Conservation (phyloP, 37 sponge, comb jelly and placozoan species). For the Cladorhizidae sp. region DNA sequence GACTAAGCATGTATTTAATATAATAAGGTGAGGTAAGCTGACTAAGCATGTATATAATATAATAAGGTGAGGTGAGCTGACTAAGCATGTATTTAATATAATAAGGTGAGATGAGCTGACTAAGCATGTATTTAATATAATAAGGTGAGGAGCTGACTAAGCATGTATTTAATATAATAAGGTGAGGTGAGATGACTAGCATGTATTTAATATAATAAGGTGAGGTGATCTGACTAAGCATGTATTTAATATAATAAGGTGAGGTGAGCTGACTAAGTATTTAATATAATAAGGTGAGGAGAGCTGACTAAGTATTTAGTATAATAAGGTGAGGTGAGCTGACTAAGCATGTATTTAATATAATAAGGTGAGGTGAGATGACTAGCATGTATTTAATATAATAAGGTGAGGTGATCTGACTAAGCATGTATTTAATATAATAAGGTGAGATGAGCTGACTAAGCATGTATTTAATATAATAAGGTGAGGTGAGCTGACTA, state of each 20-base stretch:
- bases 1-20: not conserved
- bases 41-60: not conserved
- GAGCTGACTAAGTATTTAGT: too few species aligned
- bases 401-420: not conserved
- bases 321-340: not conserved
- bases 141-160: not conserved
- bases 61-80: not conserved
- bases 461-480: not conserved
- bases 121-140: not conserved
- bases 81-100: not conserved
- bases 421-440: not conserved
- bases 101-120: not conserved
- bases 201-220: not conserved
- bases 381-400: not conserved
- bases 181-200: not conserved
- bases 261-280: not conserved
- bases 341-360: not conserved
- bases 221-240: not conserved
- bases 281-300: too few species aligned
- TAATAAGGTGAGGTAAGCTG: not conserved
- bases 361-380: not conserved
- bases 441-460: not conserved
- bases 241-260: not conserved
- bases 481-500: not conserved
- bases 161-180: not conserved